These are phyloP conservation scores for Homalodisca vitripennis DNA, from an alignment of 1,140 invertebrate genomes.

Conservation along the genomic window DNA sequence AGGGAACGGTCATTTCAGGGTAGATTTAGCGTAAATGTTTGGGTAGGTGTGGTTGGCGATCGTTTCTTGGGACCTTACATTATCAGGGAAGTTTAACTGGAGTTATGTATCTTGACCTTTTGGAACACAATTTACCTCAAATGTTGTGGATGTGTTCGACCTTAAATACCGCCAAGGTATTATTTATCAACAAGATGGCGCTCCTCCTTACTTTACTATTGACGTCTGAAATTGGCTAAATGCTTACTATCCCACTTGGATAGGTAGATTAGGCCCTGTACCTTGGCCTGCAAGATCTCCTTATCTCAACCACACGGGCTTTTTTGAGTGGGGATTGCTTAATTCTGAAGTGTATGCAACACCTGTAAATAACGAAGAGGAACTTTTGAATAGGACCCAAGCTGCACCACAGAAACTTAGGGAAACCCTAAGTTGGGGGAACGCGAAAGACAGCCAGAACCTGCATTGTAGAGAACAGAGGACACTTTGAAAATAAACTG, in stretches of 20 bases:
- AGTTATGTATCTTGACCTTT: constrained; percentile 44
- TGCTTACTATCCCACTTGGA: constrained; percentile 36
- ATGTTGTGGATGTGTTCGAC: constrained; percentile 41
- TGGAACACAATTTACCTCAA: constrained; percentile 42
- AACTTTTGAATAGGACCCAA: constrained; percentile 11
- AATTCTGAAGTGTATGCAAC: too few species aligned
- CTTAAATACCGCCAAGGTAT: constrained; percentile 32
- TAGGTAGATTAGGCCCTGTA: constrained; percentile 42
- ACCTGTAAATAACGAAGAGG: too few species aligned
- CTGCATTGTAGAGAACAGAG: background rate
- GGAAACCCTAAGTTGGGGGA: background rate
- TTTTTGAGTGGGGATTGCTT: constrained; percentile 36
- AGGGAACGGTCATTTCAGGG: constrained; percentile 43
- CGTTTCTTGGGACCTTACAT: constrained; percentile 18
- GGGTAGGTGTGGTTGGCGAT: constrained; percentile 45
- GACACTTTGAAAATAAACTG: constrained; percentile 11
- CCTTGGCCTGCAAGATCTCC: too few species aligned
- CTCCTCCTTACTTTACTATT: constrained; percentile 39
- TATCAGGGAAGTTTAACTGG: constrained; percentile 36
- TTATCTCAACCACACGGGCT: constrained; percentile 44
- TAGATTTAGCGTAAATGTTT: constrained; percentile 46
- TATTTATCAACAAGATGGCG: too few species aligned
- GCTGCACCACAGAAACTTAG: constrained; percentile 6
- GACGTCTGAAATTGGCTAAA: constrained; percentile 33
- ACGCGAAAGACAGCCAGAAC: background rate